Base-by-base conservation (phyloP, 2,113 vertebrate genomes). In the Hoplias malabaricus region DNA sequence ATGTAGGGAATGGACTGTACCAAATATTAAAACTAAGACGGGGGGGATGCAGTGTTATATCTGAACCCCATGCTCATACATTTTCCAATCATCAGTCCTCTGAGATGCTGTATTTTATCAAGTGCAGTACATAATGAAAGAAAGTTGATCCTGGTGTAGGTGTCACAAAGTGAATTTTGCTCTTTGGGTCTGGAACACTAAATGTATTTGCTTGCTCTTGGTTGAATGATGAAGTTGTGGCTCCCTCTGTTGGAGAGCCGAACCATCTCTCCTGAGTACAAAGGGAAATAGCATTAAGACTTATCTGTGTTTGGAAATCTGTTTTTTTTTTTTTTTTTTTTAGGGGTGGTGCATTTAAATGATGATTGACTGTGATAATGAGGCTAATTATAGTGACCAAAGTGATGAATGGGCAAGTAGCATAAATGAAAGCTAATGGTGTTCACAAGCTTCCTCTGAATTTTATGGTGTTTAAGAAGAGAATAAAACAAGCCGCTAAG, bases 231-330 rank as follows among this genome's bases (percentile, higher is more conserved):
- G 27, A 69, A 11, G 19, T 80, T 40, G 72, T 40, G 68, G 16
- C 72, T 13, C 78, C 78, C 67, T 27, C 78, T 80, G 54, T 31
- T 68, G 78, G 54, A 61, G 21, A 63, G 19, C 23, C 12, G 6
- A 27, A 50, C 3, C 54, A n/a, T 9, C 1, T 5, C 12, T 36
- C 31, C 11, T 54, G 31, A 69, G 4, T 21, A n/a, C 5, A 42
- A 19, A 43, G 19, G 54, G 59, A 19, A 62, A 53, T 5, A 29
- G 31, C 53, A 27, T 78, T 50, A 14, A 31, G 5, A n/a, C 14
- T 42, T 21, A 56, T 1, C 25, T 29, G 38, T 27, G n/a, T 33
- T 53, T 66, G 63, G 13, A 38, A 12, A 31, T n/a, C n/a, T n/a
- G 21, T 43, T 53, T 19, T 12, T 57, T 9, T 42, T 25, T 38